These are phyloP conservation scores for Macroramphosus scolopax DNA, from an alignment of 2,797 vertebrate genomes.

Conservation along the genomic window DNA sequence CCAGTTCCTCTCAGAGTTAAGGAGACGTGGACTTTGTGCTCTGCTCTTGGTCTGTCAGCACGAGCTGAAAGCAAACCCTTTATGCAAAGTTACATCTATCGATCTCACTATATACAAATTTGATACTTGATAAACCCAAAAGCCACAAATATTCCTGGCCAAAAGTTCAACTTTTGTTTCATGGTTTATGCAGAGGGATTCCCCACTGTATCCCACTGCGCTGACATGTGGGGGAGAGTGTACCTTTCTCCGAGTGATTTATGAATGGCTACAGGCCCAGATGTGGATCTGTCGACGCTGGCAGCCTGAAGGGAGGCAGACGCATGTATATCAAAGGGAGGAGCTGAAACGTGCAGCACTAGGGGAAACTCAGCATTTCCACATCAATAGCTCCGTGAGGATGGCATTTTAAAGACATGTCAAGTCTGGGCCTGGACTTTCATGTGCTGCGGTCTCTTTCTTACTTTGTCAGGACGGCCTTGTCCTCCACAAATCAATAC, in stretches of 20 bases:
- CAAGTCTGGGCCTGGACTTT: constrained; percentile 70
- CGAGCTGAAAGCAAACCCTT: constrained; percentile 33
- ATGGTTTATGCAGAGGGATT: constrained; percentile 54
- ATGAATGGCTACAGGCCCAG: constrained; percentile 71
- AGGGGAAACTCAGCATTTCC: constrained; percentile 61
- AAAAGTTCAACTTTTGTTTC: constrained; percentile 49
- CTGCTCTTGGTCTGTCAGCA: constrained; percentile 61
- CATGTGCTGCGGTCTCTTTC: constrained; percentile 61
- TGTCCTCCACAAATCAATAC: constrained; percentile 1
- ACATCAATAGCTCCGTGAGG: constrained; percentile 70
- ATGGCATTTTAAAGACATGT: constrained; percentile 75
- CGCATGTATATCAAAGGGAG: constrained; percentile 71
- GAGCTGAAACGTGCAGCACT: constrained; percentile 61
- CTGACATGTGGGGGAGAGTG: constrained; percentile 69
- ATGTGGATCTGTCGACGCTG: constrained; percentile 75
- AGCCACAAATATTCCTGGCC: constrained; percentile 31
- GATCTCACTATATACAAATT: constrained; percentile 5
- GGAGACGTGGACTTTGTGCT: constrained; percentile 25
- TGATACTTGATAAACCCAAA: constrained; percentile 17
- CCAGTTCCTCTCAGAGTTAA: constrained; percentile 1
- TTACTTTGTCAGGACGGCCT: constrained; percentile 21
- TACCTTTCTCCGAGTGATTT: constrained; percentile 73
- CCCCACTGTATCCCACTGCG: constrained; percentile 55
- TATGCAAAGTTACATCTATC: constrained; percentile 22
- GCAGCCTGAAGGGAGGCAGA: constrained; percentile 72